Evolutionary conservation across 2,113 vertebrate species (phyloP).

Genomic region (Ivindomyrus marchei): DNA sequence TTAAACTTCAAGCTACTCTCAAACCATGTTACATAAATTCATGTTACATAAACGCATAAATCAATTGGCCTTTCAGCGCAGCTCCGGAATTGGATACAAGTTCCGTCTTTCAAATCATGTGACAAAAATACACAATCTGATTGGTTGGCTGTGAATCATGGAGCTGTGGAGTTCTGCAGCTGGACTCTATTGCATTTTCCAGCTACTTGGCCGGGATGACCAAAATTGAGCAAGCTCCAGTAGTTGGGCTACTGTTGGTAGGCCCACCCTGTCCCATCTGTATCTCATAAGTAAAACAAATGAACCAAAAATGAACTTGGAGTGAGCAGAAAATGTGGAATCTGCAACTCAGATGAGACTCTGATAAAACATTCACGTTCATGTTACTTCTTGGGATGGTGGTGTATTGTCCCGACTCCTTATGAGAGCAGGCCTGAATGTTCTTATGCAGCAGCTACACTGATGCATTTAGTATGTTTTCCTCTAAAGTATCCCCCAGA

Average conservation of each 20-base stretch:
- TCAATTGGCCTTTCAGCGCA: neutral
- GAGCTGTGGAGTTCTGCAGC: neutral
- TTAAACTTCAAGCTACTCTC: neutral
- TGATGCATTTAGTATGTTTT: slow-evolving; percentile 44
- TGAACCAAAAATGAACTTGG: neutral
- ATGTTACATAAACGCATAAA: neutral
- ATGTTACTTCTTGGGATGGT: neutral
- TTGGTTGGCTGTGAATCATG: neutral
- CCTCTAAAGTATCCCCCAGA: slow-evolving; percentile 10
- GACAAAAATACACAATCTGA: neutral
- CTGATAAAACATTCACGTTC: neutral
- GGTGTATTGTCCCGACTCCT: neutral
- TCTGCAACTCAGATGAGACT: neutral
- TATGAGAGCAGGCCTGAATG: neutral
- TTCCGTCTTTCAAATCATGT: neutral
- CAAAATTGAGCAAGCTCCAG: neutral
- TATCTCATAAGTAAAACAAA: neutral
- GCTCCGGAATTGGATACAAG: neutral
- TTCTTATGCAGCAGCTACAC: slow-evolving; percentile 27
- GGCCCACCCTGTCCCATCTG: slow-evolving; percentile 23
- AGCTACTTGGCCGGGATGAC: slow-evolving; percentile 3
- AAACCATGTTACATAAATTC: neutral
- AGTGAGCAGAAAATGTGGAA: neutral
- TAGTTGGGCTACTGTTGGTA: slow-evolving; percentile 38
- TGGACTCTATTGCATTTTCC: neutral